phyloP scores from a whole-genome alignment of 2,113 vertebrate species.

The Psilopsiagon aymara region DNA sequence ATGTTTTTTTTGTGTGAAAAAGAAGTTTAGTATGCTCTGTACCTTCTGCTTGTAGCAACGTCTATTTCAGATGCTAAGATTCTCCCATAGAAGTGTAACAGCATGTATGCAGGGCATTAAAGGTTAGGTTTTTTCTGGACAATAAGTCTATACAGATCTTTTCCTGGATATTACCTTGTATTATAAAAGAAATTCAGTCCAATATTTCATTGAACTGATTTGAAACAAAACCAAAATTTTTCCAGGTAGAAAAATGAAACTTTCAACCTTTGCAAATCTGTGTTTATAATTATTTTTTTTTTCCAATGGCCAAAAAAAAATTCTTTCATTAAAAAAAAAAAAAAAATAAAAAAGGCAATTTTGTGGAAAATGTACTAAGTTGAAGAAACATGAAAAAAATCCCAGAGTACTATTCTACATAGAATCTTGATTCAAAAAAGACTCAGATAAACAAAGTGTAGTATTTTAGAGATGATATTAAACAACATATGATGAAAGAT shows the following conservation, averaged over 20 bases:
- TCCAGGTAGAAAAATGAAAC: neutral
- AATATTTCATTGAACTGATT: neutral
- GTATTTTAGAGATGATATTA: neutral
- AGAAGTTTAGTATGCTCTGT: neutral
- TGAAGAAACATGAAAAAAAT: neutral
- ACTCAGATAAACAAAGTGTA: neutral
- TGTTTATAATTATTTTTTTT: neutral
- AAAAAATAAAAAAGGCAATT: neutral
- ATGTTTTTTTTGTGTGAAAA: neutral
- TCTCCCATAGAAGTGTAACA: neutral
- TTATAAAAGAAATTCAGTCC: neutral
- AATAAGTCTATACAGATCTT: neutral
- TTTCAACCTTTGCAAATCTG: rapidly evolving
- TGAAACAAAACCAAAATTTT: neutral
- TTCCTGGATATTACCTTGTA: neutral
- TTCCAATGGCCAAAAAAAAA: neutral
- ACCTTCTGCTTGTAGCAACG: neutral
- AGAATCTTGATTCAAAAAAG: neutral
- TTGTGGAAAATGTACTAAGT: neutral
- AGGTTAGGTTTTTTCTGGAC: neutral
- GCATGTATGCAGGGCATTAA: neutral
- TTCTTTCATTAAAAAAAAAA: rapidly evolving
- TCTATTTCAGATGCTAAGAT: neutral
- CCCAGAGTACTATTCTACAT: neutral
- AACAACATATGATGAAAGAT: neutral